Evolutionary conservation across 2,888 invertebrate species (phyloP).

Genomic region (Drosophila lacicola): DNA sequence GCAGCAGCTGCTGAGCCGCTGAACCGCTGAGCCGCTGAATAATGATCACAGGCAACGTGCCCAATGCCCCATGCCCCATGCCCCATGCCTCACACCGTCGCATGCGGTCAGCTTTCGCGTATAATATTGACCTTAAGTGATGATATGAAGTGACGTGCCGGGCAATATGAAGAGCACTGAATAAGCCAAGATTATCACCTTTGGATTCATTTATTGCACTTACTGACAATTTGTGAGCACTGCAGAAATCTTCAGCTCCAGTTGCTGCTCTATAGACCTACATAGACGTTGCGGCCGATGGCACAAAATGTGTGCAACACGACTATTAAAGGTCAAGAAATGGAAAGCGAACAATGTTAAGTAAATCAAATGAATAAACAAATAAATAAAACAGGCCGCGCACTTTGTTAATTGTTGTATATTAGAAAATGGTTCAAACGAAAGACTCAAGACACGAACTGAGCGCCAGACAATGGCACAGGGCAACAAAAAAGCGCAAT

Average conservation of each 20-base stretch:
- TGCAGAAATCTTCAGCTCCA: slow-evolving; percentile 35
- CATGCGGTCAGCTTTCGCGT: slow-evolving; percentile 56
- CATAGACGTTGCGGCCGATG: slow-evolving; percentile 55
- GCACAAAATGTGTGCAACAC: slow-evolving; percentile 68
- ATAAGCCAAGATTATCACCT: slow-evolving; percentile 76
- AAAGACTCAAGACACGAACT: slow-evolving; percentile 78
- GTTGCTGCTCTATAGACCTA: slow-evolving; percentile 40
- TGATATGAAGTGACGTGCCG: slow-evolving; percentile 23
- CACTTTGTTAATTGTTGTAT: slow-evolving; percentile 70
- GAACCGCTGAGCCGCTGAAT: slow-evolving; percentile 31
- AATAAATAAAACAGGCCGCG: slow-evolving; percentile 46
- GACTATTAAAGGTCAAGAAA: slow-evolving; percentile 72
- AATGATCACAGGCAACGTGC: slow-evolving; percentile 46
- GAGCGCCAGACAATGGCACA: slow-evolving; percentile 22
- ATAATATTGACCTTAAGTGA: slow-evolving; percentile 77
- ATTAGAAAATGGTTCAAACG: slow-evolving; percentile 57
- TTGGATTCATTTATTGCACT: slow-evolving; percentile 72
- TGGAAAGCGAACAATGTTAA: slow-evolving; percentile 56
- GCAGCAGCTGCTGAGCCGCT: slow-evolving; percentile 26
- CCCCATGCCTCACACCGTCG: slow-evolving; percentile 16
- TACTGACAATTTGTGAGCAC: slow-evolving; percentile 66
- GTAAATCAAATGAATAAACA: slow-evolving; percentile 68
- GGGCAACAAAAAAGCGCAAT: slow-evolving; percentile 28
- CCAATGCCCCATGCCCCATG: slow-evolving; percentile 12
- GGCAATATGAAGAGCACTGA: slow-evolving; percentile 65